phyloP scores from a whole-genome alignment of 2,797 vertebrate genomes.

The Spondyliosoma cantharus region DNA sequence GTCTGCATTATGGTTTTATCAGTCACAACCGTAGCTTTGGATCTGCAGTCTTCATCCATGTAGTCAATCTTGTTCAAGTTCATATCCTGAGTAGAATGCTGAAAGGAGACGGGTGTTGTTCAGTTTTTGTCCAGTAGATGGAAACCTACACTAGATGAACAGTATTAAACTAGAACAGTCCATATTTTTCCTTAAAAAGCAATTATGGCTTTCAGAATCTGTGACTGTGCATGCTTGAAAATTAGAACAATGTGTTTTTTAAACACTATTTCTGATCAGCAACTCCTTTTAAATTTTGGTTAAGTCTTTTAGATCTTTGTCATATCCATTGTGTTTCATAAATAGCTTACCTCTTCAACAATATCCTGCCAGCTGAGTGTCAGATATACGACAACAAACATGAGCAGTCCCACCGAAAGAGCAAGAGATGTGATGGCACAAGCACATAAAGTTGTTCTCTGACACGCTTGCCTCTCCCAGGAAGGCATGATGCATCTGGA shows the following conservation, averaged over 20 bases:
- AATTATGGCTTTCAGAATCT: background rate
- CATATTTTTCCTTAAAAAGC: background rate
- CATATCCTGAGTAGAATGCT: constrained; percentile 13
- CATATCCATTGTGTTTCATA: background rate
- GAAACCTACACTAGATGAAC: constrained; percentile 2
- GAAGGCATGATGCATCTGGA: constrained; percentile 44
- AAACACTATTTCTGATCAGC: background rate
- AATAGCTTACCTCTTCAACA: constrained; percentile 19
- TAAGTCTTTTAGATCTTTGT: background rate
- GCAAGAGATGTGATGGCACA: constrained; percentile 20
- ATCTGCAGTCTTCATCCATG: constrained; percentile 18
- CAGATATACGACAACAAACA: constrained; percentile 26
- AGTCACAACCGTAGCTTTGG: constrained; percentile 25
- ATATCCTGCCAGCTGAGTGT: constrained; percentile 18
- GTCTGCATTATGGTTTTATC: constrained; percentile 17
- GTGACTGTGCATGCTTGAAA: background rate
- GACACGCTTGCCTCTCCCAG: background rate
- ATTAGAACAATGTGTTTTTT: background rate
- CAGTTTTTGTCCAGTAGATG: constrained; percentile 31
- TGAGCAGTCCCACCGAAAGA: constrained; percentile 34
- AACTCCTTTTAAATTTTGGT: background rate
- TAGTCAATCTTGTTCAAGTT: background rate
- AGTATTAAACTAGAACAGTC: background rate
- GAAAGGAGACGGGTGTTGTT: constrained; percentile 29
- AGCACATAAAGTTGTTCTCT: constrained; percentile 1